Percentiles rank a stretch among this genome's conserved stretches.
Conservation (phyloP, 2,797 vertebrate species). For the Anas georgica region DNA sequence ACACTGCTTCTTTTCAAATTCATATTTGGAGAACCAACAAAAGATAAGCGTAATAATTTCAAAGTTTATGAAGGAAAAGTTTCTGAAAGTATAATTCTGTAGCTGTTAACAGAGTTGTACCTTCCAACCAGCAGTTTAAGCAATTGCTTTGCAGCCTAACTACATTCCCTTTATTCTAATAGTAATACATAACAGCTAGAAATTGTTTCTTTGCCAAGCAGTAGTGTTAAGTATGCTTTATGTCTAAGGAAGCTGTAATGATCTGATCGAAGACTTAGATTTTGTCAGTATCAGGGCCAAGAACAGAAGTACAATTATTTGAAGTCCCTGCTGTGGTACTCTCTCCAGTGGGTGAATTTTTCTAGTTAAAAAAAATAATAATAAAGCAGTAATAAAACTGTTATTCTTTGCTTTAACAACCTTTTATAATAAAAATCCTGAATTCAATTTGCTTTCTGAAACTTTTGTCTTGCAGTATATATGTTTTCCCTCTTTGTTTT, state of each 20-base stretch:
- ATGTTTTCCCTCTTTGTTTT: neutral
- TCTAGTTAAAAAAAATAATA: neutral
- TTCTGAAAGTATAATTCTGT: neutral
- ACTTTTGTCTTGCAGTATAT: neutral
- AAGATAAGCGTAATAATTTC: neutral
- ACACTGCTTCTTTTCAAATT: neutral
- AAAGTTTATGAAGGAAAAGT: neutral
- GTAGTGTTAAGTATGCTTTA: neutral
- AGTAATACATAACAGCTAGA: neutral
- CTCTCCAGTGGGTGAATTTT: neutral
- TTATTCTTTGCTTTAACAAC: neutral
- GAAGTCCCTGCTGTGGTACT: neutral
- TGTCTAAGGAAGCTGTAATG: neutral
- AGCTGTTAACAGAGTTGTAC: neutral
- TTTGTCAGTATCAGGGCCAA: neutral
- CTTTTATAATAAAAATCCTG: neutral
- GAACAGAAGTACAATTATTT: neutral
- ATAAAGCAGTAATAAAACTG: neutral
- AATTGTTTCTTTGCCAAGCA: neutral
- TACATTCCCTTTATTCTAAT: neutral
- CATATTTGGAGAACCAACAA: neutral
- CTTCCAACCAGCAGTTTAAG: neutral
- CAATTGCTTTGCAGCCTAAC: neutral
- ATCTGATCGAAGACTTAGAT: neutral
- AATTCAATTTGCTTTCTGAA: neutral